phyloP scores from a whole-genome alignment of 2,888 invertebrate species.

The Drosophila lutescens region DNA sequence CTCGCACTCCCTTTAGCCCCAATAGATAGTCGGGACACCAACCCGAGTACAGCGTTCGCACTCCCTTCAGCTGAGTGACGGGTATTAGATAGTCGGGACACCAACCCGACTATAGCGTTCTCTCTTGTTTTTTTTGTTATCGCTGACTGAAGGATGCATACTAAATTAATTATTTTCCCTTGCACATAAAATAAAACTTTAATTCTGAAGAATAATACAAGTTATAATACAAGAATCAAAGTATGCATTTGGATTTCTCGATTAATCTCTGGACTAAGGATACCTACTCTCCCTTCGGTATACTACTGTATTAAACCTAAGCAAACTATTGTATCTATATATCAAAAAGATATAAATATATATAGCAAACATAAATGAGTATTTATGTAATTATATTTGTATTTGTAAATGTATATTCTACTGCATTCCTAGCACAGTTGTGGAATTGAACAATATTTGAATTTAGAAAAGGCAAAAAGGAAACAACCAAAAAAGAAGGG shows the following conservation, averaged over 20 bases:
- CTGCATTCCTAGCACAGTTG: conserved; percentile 79
- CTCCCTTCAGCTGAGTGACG: too few species aligned
- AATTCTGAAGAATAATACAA: background rate
- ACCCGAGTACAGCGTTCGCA: too few species aligned
- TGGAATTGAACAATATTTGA: conserved; percentile 75
- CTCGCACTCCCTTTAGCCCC: too few species aligned
- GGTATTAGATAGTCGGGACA: too few species aligned
- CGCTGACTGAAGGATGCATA: too few species aligned
- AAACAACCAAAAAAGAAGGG: conserved; percentile 24
- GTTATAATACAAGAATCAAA: too few species aligned
- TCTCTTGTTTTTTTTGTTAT: too few species aligned
- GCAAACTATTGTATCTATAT: conserved; percentile 9
- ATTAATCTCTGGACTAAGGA: background rate
- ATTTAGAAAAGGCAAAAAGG: conserved; percentile 42
- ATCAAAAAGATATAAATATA: conserved; percentile 6
- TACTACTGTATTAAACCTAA: background rate
- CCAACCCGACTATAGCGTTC: too few species aligned
- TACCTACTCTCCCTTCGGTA: background rate
- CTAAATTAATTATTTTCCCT: background rate
- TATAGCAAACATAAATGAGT: conserved; percentile 7
- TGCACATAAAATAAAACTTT: background rate
- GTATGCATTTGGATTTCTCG: too few species aligned
- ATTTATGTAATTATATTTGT: conserved; percentile 23
- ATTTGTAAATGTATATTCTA: conserved; percentile 61
- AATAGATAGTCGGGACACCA: too few species aligned